Conservation (phyloP, 2,113 vertebrate species). For the Nyctereutes procyonoides region DNA sequence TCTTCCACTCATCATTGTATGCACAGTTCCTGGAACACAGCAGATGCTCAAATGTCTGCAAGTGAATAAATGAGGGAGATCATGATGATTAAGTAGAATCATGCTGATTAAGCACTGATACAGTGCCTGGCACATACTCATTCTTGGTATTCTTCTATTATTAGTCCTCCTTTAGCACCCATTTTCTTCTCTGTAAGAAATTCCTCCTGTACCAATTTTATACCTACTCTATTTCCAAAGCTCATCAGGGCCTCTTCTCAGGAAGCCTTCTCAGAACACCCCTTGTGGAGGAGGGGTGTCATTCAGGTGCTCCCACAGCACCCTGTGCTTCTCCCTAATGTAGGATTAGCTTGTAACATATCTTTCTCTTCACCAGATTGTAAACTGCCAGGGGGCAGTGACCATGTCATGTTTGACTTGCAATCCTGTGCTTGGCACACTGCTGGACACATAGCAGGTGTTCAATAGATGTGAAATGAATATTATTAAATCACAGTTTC, state of each 20-base stretch:
- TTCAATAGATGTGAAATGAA: background rate
- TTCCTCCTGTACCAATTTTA: background rate
- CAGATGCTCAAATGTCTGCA: background rate
- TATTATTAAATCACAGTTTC: background rate
- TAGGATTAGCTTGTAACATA: background rate
- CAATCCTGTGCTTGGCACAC: background rate
- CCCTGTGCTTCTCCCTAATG: background rate
- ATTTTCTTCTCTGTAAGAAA: background rate
- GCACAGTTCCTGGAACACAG: background rate
- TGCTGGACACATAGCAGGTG: background rate
- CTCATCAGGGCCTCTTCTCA: background rate
- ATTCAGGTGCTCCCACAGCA: too few relatives aligned
- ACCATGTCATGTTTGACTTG: background rate
- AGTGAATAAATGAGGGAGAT: background rate
- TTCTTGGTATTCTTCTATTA: background rate
- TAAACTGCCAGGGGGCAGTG: background rate
- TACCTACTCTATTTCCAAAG: background rate
- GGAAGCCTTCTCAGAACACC: background rate
- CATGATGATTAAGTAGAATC: background rate
- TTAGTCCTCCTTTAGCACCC: background rate
- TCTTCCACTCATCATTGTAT: background rate
- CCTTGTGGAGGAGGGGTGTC: background rate
- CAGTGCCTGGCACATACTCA: background rate
- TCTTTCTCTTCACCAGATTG: background rate
- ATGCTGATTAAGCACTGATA: background rate